phyloP scores from a whole-genome alignment of 2,113 vertebrate genomes.

The Mustelus asterias region DNA sequence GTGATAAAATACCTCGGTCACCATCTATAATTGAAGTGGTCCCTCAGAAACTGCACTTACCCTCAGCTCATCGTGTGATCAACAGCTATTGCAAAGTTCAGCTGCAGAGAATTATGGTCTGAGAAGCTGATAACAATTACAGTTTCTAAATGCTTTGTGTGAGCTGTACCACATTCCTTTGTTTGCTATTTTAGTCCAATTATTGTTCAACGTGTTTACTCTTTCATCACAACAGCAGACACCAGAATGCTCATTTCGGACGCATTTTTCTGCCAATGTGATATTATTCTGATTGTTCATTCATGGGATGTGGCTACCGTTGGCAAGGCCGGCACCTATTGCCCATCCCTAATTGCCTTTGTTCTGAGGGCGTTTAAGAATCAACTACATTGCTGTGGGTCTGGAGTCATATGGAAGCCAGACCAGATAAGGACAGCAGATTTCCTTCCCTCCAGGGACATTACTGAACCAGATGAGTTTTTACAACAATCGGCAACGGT shows the following conservation, averaged over 20 bases:
- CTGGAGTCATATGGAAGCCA: too few species aligned
- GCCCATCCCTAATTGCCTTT: too few species aligned
- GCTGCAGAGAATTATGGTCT: background rate
- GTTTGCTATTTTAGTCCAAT: background rate
- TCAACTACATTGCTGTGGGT: too few species aligned
- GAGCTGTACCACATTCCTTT: background rate
- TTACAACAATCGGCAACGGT: too few species aligned
- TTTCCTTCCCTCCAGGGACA: too few species aligned
- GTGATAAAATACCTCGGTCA: background rate
- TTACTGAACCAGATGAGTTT: too few species aligned
- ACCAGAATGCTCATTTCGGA: background rate
- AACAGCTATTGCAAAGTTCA: background rate
- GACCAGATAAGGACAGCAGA: too few species aligned
- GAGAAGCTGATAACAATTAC: background rate
- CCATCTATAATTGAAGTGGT: constrained; percentile 12
- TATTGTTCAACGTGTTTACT: background rate
- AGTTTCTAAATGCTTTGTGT: background rate
- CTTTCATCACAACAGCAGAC: background rate
- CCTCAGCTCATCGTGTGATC: background rate
- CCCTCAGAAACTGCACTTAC: background rate
- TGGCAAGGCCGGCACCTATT: too few species aligned
- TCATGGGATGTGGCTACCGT: too few species aligned
- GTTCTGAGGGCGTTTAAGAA: too few species aligned
- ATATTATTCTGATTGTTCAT: too few species aligned
- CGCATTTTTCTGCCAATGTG: background rate